Conservation (phyloP, 2,113 vertebrate species). For the Tachuris rubrigastra region DNA sequence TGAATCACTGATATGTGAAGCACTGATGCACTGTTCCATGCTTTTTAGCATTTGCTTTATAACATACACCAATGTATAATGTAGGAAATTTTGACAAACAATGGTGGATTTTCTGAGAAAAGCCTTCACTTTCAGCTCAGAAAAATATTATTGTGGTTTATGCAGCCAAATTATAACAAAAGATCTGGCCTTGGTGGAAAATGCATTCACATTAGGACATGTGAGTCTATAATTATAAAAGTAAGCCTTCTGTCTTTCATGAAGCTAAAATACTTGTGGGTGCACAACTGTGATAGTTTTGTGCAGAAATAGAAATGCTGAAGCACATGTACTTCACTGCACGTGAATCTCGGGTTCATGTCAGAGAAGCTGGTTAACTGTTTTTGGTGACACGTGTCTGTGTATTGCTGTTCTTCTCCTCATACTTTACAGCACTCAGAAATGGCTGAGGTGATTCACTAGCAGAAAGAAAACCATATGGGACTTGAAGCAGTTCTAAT, state of each 20-base stretch:
- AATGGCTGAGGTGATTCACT: neutral
- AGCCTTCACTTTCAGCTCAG: neutral
- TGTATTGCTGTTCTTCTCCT: neutral
- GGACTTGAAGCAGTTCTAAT: neutral
- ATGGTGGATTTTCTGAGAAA: neutral
- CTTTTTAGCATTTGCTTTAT: neutral
- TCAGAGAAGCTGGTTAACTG: neutral
- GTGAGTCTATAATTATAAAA: conserved; percentile 11
- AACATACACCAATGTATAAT: neutral
- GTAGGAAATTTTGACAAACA: neutral
- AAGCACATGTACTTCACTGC: neutral
- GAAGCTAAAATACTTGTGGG: neutral
- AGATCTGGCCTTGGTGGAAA: neutral
- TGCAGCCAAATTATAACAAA: neutral
- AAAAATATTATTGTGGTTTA: neutral
- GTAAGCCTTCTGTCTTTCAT: neutral
- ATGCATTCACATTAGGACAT: neutral
- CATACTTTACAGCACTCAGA: neutral
- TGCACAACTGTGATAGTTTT: neutral
- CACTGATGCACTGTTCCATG: neutral
- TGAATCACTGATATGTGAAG: neutral
- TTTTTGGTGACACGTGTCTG: neutral
- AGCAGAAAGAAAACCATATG: neutral
- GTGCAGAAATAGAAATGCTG: conserved; percentile 21
- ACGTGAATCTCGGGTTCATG: neutral